These are phyloP conservation scores for Picathartes gymnocephalus DNA, from an alignment of 2,113 vertebrate species.

Conservation along the genomic window DNA sequence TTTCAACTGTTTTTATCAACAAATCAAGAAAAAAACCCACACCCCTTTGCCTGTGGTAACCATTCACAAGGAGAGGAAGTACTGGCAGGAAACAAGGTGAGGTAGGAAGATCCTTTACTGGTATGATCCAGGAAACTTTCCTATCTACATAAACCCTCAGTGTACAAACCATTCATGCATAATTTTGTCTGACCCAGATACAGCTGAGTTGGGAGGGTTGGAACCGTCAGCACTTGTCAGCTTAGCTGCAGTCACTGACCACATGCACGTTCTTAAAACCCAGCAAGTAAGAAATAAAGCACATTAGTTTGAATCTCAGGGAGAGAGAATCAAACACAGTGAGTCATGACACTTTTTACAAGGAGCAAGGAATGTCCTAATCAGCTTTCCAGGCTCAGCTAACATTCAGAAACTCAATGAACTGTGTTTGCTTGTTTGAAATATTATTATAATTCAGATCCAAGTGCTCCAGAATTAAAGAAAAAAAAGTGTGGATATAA, in stretches of 20 bases:
- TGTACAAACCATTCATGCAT: background rate
- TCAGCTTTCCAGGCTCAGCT: background rate
- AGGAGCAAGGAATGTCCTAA: background rate
- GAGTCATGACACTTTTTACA: background rate
- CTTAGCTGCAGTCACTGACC: background rate
- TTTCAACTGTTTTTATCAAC: background rate
- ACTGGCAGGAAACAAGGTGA: fast-evolving
- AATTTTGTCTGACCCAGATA: background rate
- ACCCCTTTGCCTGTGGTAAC: background rate
- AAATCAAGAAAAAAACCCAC: background rate
- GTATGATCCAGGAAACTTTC: background rate
- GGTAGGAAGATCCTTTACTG: background rate
- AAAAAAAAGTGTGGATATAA: background rate
- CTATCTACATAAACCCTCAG: background rate
- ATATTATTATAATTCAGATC: background rate
- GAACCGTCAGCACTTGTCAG: background rate
- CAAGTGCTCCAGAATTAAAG: background rate
- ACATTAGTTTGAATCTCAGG: background rate
- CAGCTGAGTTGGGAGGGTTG: background rate
- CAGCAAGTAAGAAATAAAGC: background rate
- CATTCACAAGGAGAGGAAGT: background rate
- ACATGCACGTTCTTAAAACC: background rate
- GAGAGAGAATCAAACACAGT: background rate
- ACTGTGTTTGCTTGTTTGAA: background rate
- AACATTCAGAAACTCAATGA: background rate